Base-by-base conservation (phyloP, 35 echinoderm and acorn worm species). In the Amphiura filiformis region DNA sequence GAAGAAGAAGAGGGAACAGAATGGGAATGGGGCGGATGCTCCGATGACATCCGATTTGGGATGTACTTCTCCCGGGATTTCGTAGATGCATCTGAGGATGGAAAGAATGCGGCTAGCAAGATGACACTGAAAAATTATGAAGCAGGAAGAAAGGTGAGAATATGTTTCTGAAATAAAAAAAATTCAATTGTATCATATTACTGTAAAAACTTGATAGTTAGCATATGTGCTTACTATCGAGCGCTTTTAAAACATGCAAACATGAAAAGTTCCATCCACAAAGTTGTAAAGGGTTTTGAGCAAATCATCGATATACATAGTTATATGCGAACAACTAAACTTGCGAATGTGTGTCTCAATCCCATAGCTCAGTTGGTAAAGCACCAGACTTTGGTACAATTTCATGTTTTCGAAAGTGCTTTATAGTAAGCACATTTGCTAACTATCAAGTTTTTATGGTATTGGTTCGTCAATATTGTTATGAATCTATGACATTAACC, bases 81-180 rank as follows among this genome's bases (percentile, higher is more conserved):
- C 84, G 91, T 99, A 0, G 90, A 89, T 78, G 88, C 93, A 26
- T 90, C 93, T n/a, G 91, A 93, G n/a, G 90, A 91, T 9, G 90
- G 86, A 30, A 82, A 77, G 37, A 78, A 39, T 20, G 81, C 87
- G 37, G 52, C 90, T 15, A 90, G 88, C 76, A 39, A 91, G 31
- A 99, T 99, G 96, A 91, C 87, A n/a, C 76, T 84, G 35, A 93
- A 99, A 39, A 99, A 99, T 82, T 94, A 99, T 87, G 93, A 93
- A 90, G 90, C 93, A n/a, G 96, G 96, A 28, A 89, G 93, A 89
- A 88, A 88, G 93, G 96, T 99, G 41, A 84, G 80, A 39, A 94
- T 56, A 76, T 40, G 36, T 42, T 56, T 80, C 20, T 39, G 0
- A 12, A 0, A 75, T 65, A 42, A 52, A 20, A n/a, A 33, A 83